A percentile compares a stretch with the other conserved stretches of the same genome.
Evolutionary conservation across 1,140 invertebrate species (phyloP).

Genomic region (Pygmarrhopalites habei): DNA sequence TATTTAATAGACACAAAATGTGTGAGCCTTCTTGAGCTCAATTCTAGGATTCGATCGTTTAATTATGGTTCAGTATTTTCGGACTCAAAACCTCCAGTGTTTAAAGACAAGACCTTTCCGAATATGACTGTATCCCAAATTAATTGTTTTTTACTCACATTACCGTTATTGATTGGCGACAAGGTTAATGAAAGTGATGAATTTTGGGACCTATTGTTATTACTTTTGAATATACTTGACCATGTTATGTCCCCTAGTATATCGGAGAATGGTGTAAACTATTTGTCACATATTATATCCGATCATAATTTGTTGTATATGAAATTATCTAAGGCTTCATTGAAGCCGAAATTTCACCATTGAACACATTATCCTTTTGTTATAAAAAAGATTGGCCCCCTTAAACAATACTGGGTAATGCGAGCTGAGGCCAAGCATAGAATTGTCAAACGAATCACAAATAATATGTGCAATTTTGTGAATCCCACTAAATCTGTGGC

Average conservation of each 20-base stretch:
- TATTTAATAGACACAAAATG: no score
- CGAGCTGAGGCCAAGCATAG: constrained; percentile 4
- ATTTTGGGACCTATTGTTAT: background rate
- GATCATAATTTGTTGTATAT: background rate
- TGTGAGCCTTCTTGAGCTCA: background rate
- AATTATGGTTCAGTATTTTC: background rate
- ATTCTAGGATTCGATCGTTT: background rate
- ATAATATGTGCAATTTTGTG: background rate
- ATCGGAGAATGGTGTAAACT: no score
- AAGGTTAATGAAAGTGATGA: background rate
- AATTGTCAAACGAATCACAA: background rate
- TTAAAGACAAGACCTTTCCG: no score
- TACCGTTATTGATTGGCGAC: background rate
- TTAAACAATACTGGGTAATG: constrained; percentile 5
- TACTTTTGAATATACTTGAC: background rate
- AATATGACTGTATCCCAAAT: background rate
- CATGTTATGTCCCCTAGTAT: background rate
- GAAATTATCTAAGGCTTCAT: background rate
- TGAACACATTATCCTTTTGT: background rate
- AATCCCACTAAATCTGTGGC: background rate
- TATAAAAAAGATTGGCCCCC: background rate
- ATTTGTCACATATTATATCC: no score
- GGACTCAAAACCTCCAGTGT: background rate
- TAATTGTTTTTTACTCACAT: background rate
- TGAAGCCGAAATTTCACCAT: constrained; percentile 5